phyloP scores from a whole-genome alignment of 2,888 invertebrate species.

The Hofmannophila pseudospretella region DNA sequence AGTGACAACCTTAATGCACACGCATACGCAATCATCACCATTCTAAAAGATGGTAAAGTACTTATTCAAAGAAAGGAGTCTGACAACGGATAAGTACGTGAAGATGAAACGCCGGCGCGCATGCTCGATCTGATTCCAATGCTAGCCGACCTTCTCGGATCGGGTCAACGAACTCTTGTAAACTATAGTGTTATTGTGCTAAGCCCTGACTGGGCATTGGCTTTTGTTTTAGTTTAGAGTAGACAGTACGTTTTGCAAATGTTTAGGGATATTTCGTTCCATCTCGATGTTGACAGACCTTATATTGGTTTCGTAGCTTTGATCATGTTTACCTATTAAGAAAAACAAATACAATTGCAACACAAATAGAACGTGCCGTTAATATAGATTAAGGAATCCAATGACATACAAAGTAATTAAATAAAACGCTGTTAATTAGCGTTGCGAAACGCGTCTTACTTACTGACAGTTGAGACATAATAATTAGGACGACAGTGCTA shows the following conservation, averaged over 20 bases:
- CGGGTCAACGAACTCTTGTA: conserved; percentile 34
- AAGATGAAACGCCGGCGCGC: conserved; percentile 32
- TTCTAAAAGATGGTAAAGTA: background rate
- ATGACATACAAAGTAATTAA: background rate
- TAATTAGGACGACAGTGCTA: conserved; percentile 38
- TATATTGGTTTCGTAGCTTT: no score
- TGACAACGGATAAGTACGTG: conserved; percentile 9
- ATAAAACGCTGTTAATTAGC: conserved; percentile 6
- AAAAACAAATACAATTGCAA: no score
- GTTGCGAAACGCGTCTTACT: conserved; percentile 9
- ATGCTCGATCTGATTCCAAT: conserved; percentile 32
- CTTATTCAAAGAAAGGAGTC: conserved; percentile 15
- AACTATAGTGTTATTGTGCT: no score
- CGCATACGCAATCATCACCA: background rate
- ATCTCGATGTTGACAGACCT: no score
- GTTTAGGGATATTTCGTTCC: no score
- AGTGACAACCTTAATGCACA: conserved; percentile 44
- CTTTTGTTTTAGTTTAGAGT: no score
- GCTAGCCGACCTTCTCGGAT: conserved; percentile 23
- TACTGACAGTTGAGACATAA: conserved; percentile 27
- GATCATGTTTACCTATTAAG: no score
- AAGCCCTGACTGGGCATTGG: no score
- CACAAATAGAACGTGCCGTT: no score
- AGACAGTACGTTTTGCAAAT: no score
- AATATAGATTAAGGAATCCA: background rate